Base-by-base conservation (phyloP, 2,113 vertebrate species). In the Elgaria multicarinata region DNA sequence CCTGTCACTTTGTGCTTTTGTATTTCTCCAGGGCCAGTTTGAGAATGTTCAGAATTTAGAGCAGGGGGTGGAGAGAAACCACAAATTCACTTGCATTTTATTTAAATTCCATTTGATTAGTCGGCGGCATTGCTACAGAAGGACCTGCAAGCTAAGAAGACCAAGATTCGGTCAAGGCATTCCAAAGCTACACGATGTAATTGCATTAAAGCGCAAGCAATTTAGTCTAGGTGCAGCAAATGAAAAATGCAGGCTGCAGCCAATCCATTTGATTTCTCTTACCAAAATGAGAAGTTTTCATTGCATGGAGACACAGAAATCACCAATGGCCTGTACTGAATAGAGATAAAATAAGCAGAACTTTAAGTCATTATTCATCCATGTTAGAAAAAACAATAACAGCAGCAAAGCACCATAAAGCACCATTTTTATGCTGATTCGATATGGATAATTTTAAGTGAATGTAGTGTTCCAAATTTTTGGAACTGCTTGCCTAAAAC, bases 1-100 rank as follows among this genome's bases (percentile, higher is more conserved):
- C 96, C 97, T 92, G 94, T 95, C 94, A 91, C 96, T 95, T 94
- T 96, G 96, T 96, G 96, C 97, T 95, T 97, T 97, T 96, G 97
- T 97, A 97, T 97, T 97, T 97, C 97, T 97, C 96, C 93, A 95
- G 95, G 96, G 96, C 96, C 91, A 92, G 93, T 97, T 94, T 66
- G 95, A 96, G 94, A 97, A 96, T 97, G 94, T 96, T 92, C 95
- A 96, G 95, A 95, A 97, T 91, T 95, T 93, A 85, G 88, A 89
- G 62, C 88, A 85, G 88, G 82, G 94, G 92, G 91, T 86, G 90
- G 5, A 10, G 86, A 39, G 77, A 89, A 89, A 76, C 69, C 71
- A 83, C 28, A n/a, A 76, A 92, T 90, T 91, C 92, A 93, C 46
- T n/a, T 20, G 0, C 2, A 0, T 92, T 95, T 90, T n/a, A 88